Conservation (phyloP, 2,113 vertebrate species). For the Cyprinodon tularosa region DNA sequence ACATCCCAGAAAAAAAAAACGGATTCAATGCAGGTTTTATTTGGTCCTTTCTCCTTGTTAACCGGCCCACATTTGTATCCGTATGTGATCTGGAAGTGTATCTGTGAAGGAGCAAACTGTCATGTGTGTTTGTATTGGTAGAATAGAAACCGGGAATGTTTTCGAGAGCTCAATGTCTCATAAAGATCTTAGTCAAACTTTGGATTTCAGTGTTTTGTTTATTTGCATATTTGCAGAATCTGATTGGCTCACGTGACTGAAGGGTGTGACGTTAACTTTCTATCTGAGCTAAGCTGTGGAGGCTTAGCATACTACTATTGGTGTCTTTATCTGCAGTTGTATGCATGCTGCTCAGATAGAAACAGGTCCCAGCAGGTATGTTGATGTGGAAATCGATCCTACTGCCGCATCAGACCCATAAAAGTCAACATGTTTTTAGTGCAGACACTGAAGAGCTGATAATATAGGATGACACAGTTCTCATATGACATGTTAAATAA, state of each 20-base stretch:
- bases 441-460: not conserved
- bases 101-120: constrained; percentile 68
- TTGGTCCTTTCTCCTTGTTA: constrained; percentile 44
- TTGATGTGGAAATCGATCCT: constrained; percentile 36
- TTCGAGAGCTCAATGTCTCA: constrained; percentile 83
- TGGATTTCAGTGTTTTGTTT: constrained; percentile 50
- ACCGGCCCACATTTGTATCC: constrained; percentile 57
- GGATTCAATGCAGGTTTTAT: constrained; percentile 14
- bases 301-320: too few relatives aligned
- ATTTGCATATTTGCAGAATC: constrained; percentile 29
- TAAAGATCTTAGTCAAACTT: constrained; percentile 71
- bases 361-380: constrained; percentile 1
- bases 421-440: constrained; percentile 23
- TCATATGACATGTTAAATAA: too few relatives aligned
- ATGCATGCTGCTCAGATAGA: too few relatives aligned
- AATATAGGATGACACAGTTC: not conserved
- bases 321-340: too few relatives aligned
- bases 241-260: not conserved
- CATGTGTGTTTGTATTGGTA: constrained; percentile 88
- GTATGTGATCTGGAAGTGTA: constrained; percentile 62
- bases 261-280: not conserved
- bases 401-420: constrained; percentile 10
- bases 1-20: constrained; percentile 6
- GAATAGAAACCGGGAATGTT: constrained; percentile 87
- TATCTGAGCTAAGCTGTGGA: too few relatives aligned